Evolutionary conservation across 2,888 invertebrate genomes (phyloP), one percentile per base, ranked within the genome.

Genomic region (Synergus gifuensis): DNA sequence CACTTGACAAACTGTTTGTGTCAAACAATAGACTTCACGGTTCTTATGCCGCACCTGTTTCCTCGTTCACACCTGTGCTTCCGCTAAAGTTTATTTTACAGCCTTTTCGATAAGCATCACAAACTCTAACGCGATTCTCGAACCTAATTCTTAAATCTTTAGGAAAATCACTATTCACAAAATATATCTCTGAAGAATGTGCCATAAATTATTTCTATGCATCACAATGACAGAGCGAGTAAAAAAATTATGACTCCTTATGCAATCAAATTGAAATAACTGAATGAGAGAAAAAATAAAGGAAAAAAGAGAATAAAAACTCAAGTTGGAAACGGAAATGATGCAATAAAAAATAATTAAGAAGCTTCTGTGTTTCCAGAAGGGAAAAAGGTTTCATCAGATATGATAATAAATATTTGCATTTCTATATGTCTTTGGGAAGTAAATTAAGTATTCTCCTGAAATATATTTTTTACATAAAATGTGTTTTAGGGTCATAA

Each of bases 21-120:
- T 73, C 54, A 81, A 84, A 84, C 84, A 84, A 82, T 84, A 80
- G 78, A 78, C 84, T 81, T 49, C 77, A 42, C 79, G 79, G 80
- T 83, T 78, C 82, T 80, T 82, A 79, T 80, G 78, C 76, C 76
- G 78, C 82, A 84, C 82, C 83, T 84, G 82, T 82, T 84, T 82
- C 81, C 82, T 58, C 69, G 79, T 80, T 79, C 76, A 69, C 82
- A 79, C 82, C 80, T 84, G 54, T 49, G 54, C 73, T 73, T 73
- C 73, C 73, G 54, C 54, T 58, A 73, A 73, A 73, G 36, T 73
- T 73, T 58, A 58, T 73, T 73, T 73, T 73, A 73, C 73, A 73
- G 54, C 54, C 54, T 14, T n/a, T 73, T 7, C 49, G 73, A 73
- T 73, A 73, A 73, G 36, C 73, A 73, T 73, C 73, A 73, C 36